Conservation (phyloP, 2,888 invertebrate genomes). For the Troilus luridus region DNA sequence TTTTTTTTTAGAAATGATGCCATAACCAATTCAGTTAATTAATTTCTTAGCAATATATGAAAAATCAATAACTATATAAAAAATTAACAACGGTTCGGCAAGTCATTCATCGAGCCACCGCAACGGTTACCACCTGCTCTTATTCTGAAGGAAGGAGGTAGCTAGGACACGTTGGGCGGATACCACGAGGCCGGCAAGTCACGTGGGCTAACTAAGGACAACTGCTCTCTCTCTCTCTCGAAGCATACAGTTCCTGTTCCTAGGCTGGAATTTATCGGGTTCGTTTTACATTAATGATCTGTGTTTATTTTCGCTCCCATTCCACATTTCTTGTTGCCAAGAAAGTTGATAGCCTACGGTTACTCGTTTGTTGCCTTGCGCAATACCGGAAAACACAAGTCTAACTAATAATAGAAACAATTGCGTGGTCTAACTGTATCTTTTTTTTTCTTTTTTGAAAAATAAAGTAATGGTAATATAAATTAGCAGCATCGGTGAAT, state of each 20-base stretch:
- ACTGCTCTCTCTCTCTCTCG: background rate
- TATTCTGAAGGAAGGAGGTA: background rate
- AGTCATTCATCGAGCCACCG: background rate
- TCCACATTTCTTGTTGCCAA: background rate
- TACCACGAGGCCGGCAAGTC: constrained; percentile 3
- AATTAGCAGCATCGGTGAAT: no score
- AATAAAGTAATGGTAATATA: no score
- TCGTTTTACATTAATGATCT: background rate
- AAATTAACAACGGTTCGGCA: background rate
- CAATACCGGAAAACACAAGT: background rate
- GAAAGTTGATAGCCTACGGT: background rate
- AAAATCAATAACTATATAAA: background rate
- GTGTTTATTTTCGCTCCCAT: background rate
- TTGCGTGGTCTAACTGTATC: background rate
- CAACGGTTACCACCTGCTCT: background rate
- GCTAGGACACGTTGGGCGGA: background rate
- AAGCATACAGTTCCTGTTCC: constrained; percentile 43
- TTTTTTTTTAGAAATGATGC: no score
- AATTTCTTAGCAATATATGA: background rate
- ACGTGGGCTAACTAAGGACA: constrained; percentile 21
- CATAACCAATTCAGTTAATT: background rate
- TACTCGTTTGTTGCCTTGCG: background rate
- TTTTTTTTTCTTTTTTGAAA: background rate
- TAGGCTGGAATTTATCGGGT: background rate
- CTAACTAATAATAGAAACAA: background rate